A percentile compares a stretch with the other conserved stretches of the same genome.
Evolutionary conservation across 1,140 invertebrate species (phyloP).

Genomic region (Cyclina sinensis): DNA sequence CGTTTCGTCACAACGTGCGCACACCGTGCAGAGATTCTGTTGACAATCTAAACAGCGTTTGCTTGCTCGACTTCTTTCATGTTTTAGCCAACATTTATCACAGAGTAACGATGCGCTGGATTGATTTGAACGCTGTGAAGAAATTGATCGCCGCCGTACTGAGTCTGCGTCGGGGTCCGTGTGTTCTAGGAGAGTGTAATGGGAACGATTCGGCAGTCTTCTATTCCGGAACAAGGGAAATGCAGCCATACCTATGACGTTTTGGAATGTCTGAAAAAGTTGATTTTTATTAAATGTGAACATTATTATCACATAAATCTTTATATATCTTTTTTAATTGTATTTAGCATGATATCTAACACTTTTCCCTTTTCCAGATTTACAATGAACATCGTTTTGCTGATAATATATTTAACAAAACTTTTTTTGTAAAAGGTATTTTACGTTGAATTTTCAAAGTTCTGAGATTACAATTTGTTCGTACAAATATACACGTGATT

Average conservation of each 20-base stretch:
- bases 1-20: constrained; percentile 26
- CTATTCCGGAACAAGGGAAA: constrained; percentile 21
- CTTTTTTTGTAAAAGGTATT: no score
- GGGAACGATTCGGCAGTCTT: not conserved
- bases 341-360: not conserved
- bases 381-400: no score
- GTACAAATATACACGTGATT: no score
- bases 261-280: not conserved
- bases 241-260: not conserved
- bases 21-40: constrained; percentile 43
- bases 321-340: not conserved
- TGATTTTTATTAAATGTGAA: not conserved
- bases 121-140: not conserved
- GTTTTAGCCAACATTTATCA: constrained; percentile 59
- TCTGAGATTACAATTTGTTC: no score
- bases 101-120: constrained; percentile 1
- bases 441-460: no score
- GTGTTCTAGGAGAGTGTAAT: not conserved
- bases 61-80: constrained; percentile 44
- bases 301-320: not conserved
- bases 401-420: no score
- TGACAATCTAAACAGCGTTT: constrained; percentile 62
- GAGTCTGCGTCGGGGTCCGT: constrained; percentile 43
- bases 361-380: not conserved
- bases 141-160: not conserved